Base-by-base conservation (phyloP, 2,113 vertebrate species). In the Zosterops pallidus region DNA sequence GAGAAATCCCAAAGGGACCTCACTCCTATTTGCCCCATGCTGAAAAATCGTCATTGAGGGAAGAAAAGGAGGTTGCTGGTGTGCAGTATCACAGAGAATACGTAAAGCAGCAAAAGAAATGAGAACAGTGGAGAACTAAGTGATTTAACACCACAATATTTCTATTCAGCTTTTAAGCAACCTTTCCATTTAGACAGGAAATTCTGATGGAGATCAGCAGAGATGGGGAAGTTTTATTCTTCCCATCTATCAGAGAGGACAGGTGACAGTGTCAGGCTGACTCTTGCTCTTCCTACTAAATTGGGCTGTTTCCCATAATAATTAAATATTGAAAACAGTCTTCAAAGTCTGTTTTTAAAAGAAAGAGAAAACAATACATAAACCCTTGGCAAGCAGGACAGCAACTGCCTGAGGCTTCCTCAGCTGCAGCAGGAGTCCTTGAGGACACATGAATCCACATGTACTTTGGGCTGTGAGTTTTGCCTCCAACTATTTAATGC, bases 331-430 rank as follows among this genome's bases (percentile, higher is more conserved):
- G 41, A 6, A 41, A 83, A 56, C 13, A 31, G 31, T 41, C 76
- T 86, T 93, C 59, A 64, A 57, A 90, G 44, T 35, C 16, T 63
- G 14, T 20, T 59, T 90, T 57, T 55, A 72, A 94, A 64, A 77
- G 46, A 50, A 88, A 74, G 72, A 8, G 33, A 64, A 72, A 76
- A 57, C 65, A 85, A 37, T 0, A 23, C 37, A 29, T 20, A 56
- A 81, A 78, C 63, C 84, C 56, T 89, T 89, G 86, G 72, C 41
- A 44, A 18, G 18, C 75, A 37, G 0, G 11, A 76, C 80, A 95
- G 93, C 83, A 62, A 46, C 62, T 69, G 92, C 92, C 96, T 80
- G 93, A 93, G 94, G 94, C 88, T 91, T 94, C 96, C 90, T 86
- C 92, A 89, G 62, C 88, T 71, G 77, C 92, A 90, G 81, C 41